Evolutionary conservation across 1,140 invertebrate species (phyloP).

Genomic region (Brachionus calyciflorus): DNA sequence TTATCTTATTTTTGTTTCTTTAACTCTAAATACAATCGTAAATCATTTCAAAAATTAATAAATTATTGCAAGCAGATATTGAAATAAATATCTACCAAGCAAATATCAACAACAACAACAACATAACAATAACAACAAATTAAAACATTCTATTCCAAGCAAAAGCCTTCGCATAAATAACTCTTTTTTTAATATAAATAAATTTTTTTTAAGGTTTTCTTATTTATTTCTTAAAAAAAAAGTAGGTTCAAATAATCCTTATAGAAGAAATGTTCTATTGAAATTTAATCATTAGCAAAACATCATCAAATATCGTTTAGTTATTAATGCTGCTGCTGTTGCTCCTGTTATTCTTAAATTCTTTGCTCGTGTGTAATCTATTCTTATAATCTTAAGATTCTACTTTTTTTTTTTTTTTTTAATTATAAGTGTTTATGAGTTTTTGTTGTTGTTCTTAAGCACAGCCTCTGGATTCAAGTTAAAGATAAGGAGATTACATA

Average conservation of each 20-base stretch:
- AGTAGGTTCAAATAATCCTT: neutral
- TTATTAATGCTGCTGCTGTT: too few relatives aligned
- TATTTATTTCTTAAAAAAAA: neutral
- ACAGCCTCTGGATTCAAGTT: neutral
- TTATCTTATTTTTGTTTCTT: slow-evolving; percentile 14
- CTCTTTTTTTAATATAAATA: too few relatives aligned
- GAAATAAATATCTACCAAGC: slow-evolving; percentile 26
- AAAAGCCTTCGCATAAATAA: slow-evolving; percentile 15
- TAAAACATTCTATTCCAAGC: neutral
- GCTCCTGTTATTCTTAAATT: too few relatives aligned
- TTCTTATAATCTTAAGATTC: neutral
- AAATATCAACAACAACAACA: neutral
- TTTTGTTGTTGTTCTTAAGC: neutral
- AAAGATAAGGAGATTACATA: slow-evolving; percentile 22
- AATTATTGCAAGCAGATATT: slow-evolving; percentile 40
- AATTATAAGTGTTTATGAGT: neutral
- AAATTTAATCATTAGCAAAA: slow-evolving; percentile 22
- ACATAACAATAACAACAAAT: neutral
- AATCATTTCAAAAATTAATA: neutral
- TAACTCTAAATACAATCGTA: neutral
- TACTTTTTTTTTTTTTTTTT: neutral
- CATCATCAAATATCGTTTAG: neutral
- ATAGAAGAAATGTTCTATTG: neutral
- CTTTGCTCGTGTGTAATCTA: slow-evolving; percentile 10
- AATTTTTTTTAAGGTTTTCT: neutral